phyloP scores from a whole-genome alignment of 2,888 invertebrate genomes.

The Meteorus colon region DNA sequence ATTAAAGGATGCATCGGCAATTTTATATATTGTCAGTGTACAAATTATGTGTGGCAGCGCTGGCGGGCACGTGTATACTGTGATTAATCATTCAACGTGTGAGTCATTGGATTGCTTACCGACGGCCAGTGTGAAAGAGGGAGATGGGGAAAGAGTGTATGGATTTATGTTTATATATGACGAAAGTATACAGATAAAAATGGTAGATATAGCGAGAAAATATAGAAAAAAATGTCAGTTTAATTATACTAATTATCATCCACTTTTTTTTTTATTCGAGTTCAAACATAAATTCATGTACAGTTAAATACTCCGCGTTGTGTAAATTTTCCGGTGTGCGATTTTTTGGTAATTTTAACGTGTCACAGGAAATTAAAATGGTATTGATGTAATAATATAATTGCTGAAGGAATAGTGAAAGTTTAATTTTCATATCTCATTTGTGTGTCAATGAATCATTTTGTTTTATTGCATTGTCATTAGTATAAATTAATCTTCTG shows the following conservation, averaged over 20 bases:
- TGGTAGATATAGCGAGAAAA: neutral
- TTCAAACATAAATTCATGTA: neutral
- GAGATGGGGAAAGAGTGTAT: constrained; percentile 23
- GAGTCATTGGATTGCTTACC: constrained; percentile 62
- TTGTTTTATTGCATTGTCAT: no score
- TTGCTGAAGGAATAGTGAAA: no score
- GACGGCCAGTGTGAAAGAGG: constrained; percentile 47
- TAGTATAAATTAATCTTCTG: no score
- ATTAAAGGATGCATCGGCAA: neutral
- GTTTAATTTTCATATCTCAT: no score
- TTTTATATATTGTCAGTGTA: neutral
- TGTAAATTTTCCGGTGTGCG: no score
- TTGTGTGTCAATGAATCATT: no score
- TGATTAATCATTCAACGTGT: constrained; percentile 65
- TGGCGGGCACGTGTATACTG: constrained; percentile 48
- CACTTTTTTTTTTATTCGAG: neutral
- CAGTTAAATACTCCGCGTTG: no score
- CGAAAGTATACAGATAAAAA: neutral
- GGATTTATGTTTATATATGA: neutral
- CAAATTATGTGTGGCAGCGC: neutral
- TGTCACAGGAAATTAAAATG: no score
- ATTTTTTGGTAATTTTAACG: no score
- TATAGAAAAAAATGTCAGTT: neutral
- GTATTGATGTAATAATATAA: no score
- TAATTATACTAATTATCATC: neutral